Percentiles rank a stretch among this genome's conserved stretches.
phyloP scores from a whole-genome alignment of 2,797 vertebrate genomes.

The Rhinichthys osculus region DNA sequence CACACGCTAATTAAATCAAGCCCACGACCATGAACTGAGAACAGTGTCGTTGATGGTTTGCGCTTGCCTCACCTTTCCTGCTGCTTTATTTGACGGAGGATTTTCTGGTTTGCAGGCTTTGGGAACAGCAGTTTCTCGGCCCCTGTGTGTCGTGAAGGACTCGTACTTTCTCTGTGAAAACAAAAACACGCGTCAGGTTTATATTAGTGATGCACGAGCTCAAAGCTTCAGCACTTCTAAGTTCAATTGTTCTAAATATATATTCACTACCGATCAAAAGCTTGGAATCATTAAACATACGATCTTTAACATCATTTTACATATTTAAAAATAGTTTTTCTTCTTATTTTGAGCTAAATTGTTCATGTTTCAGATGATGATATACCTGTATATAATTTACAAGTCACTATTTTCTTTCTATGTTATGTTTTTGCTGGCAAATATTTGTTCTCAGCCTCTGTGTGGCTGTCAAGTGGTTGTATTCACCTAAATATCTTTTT shows the following conservation, averaged over 20 bases:
- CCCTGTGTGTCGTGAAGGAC: constrained; percentile 71
- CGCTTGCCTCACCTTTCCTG: constrained; percentile 71
- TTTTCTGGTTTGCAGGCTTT: constrained; percentile 76
- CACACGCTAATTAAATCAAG: not conserved
- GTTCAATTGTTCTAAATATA: not conserved
- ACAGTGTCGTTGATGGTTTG: not conserved
- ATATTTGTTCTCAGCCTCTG: no score
- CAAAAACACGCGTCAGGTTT: not conserved
- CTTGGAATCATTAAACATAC: not conserved
- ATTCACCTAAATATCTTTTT: no score
- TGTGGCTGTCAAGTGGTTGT: no score
- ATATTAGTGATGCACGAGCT: not conserved
- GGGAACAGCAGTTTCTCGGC: constrained; percentile 65
- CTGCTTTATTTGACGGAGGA: constrained; percentile 67
- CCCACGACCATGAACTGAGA: not conserved
- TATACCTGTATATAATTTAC: no score
- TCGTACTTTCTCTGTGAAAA: constrained; percentile 83
- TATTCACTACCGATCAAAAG: no score
- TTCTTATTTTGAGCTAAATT: no score
- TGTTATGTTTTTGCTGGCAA: no score
- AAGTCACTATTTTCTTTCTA: no score
- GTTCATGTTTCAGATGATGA: no score
- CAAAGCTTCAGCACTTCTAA: not conserved
- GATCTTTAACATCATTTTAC: no score
- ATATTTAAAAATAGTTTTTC: no score